A percentile compares a stretch with the other conserved stretches of the same genome.
phyloP scores from a whole-genome alignment of 1,140 invertebrate species.

The Zaprionus camerounensis region DNA sequence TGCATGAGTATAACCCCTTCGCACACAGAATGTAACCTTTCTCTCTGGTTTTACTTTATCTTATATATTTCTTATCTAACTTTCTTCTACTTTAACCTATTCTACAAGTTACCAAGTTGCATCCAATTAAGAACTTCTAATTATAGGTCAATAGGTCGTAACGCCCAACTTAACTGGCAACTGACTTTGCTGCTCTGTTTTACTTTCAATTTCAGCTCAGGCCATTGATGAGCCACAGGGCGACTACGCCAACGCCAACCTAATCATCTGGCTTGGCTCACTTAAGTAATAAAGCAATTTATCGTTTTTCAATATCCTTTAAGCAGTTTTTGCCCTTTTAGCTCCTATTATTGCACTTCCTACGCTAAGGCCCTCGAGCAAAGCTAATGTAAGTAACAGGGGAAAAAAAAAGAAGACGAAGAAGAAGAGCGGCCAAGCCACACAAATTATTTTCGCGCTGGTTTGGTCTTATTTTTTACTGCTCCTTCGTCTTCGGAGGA shows the following conservation, averaged over 20 bases:
- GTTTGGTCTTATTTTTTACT: conserved; percentile 53
- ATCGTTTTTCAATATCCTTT: conserved; percentile 79
- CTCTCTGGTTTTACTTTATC: too few species aligned
- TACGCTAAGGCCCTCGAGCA: conserved; percentile 27
- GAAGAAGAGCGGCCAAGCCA: conserved; percentile 37
- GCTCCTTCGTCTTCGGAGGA: conserved; percentile 28
- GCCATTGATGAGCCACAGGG: conserved; percentile 58
- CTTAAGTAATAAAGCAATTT: conserved; percentile 82
- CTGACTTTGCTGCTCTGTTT: background rate
- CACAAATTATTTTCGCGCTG: conserved; percentile 78
- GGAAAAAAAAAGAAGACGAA: background rate
- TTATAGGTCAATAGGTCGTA: background rate
- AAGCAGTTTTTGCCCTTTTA: conserved; percentile 59
- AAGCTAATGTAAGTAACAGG: conserved; percentile 25
- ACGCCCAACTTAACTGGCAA: conserved; percentile 7
- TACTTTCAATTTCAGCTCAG: conserved; percentile 16
- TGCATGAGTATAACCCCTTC: too few species aligned
- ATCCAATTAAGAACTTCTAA: conserved; percentile 1
- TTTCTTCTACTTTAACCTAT: background rate
- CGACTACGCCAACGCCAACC: conserved; percentile 44
- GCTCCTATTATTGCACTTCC: conserved; percentile 46
- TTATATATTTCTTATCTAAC: too few species aligned
- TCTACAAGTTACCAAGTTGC: background rate
- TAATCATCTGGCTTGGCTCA: conserved; percentile 75
- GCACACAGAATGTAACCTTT: too few species aligned